Evolutionary conservation across 2,888 invertebrate species (phyloP).

Genomic region (Sinhomidia bicolor): DNA sequence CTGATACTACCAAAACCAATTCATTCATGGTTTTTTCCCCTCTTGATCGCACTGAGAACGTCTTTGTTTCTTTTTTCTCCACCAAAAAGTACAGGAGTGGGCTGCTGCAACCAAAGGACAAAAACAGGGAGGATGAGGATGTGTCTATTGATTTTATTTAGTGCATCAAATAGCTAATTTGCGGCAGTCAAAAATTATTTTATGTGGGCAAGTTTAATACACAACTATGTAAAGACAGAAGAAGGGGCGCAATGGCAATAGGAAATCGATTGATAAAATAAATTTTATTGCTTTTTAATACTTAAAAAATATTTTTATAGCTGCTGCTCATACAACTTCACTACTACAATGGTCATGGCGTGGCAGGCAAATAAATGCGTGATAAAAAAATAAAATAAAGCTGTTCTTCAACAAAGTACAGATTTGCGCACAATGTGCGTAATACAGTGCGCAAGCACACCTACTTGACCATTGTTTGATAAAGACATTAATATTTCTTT

Average conservation of each 20-base stretch:
- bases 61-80: conserved; percentile 26
- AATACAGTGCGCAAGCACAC: no score
- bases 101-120: no score
- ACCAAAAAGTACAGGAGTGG: not conserved
- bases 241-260: not conserved
- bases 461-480: not conserved
- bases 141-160: conserved; percentile 28
- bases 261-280: conserved; percentile 24
- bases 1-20: not conserved
- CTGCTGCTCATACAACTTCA: not conserved
- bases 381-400: not conserved
- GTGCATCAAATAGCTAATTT: conserved; percentile 37
- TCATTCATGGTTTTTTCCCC: conserved; percentile 26
- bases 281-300: conserved; percentile 43
- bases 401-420: not conserved
- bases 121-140: conserved; percentile 47
- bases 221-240: not conserved
- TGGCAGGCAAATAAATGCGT: no score
- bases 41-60: not conserved
- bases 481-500: not conserved
- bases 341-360: not conserved
- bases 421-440: not conserved
- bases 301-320: conserved; percentile 40
- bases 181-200: conserved; percentile 20
- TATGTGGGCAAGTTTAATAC: not conserved